Evolutionary conservation across 2,797 vertebrate species (phyloP).

Genomic region (Microctenopoma lineatum): DNA sequence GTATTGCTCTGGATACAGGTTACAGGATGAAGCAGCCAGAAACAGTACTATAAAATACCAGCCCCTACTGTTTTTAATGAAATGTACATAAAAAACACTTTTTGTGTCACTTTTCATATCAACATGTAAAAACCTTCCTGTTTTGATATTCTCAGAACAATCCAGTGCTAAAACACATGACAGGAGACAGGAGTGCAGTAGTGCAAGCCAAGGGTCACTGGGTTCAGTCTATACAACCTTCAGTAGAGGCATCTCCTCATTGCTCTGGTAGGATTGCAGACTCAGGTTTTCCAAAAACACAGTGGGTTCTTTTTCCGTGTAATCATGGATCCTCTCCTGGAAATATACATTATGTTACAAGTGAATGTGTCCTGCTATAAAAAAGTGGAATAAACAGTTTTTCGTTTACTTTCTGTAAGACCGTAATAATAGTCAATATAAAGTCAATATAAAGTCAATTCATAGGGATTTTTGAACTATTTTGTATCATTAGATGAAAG

Average conservation of each 20-base stretch:
- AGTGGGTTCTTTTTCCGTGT: background rate
- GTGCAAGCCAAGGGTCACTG: constrained; percentile 29
- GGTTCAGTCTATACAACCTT: constrained; percentile 36
- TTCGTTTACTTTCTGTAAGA: background rate
- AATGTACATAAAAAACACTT: background rate
- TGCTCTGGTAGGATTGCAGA: background rate
- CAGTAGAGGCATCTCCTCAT: constrained; percentile 16
- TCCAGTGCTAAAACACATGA: constrained; percentile 9
- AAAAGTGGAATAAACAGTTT: background rate
- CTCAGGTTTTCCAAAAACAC: constrained; percentile 15
- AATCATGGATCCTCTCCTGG: background rate
- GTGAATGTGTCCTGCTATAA: background rate
- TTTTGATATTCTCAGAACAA: constrained; percentile 7
- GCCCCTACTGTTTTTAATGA: no score
- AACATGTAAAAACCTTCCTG: background rate
- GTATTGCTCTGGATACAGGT: no score
- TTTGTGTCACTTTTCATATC: constrained; percentile 3
- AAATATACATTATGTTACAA: background rate
- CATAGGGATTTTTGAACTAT: background rate
- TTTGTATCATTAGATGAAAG: background rate
- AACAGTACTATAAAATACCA: no score
- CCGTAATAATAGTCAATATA: background rate
- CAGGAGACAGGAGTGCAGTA: constrained; percentile 14
- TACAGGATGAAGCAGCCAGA: no score
- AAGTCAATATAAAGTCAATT: background rate